phyloP scores from a whole-genome alignment of 2,888 invertebrate genomes.

The Philopedon plagiatum region DNA sequence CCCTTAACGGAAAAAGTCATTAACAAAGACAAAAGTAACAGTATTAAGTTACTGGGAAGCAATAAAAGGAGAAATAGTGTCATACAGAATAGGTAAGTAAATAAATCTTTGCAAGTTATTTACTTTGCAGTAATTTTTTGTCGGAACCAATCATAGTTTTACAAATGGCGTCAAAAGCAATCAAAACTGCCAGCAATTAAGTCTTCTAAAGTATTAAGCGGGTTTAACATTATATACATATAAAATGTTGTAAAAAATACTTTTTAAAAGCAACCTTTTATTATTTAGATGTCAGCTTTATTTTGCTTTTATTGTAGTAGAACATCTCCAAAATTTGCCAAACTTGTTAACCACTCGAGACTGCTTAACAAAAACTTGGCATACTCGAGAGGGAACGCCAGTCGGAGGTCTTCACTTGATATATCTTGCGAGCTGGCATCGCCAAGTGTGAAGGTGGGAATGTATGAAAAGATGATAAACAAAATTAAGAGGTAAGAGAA shows the following conservation, averaged over 20 bases:
- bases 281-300: too few relatives aligned
- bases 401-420: constrained; percentile 31
- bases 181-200: too few relatives aligned
- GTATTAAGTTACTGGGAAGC: constrained; percentile 39
- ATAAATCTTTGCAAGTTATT: too few relatives aligned
- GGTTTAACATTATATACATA: too few relatives aligned
- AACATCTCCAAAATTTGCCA: constrained; percentile 45
- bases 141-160: too few relatives aligned
- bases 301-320: constrained; percentile 23
- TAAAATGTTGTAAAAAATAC: too few relatives aligned
- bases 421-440: constrained; percentile 8
- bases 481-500: constrained; percentile 53
- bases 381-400: constrained; percentile 44
- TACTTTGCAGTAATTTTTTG: too few relatives aligned
- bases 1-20: constrained; percentile 47
- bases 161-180: too few relatives aligned
- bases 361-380: constrained; percentile 43
- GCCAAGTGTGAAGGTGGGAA: constrained; percentile 19
- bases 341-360: constrained; percentile 37
- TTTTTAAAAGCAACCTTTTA: too few relatives aligned
- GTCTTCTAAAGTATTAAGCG: too few relatives aligned
- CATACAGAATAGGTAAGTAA: constrained; percentile 27
- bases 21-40: constrained; percentile 51
- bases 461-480: constrained; percentile 54
- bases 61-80: constrained; percentile 45